Conservation (phyloP, 1,140 invertebrate species). For the Drosophila triauraria region DNA sequence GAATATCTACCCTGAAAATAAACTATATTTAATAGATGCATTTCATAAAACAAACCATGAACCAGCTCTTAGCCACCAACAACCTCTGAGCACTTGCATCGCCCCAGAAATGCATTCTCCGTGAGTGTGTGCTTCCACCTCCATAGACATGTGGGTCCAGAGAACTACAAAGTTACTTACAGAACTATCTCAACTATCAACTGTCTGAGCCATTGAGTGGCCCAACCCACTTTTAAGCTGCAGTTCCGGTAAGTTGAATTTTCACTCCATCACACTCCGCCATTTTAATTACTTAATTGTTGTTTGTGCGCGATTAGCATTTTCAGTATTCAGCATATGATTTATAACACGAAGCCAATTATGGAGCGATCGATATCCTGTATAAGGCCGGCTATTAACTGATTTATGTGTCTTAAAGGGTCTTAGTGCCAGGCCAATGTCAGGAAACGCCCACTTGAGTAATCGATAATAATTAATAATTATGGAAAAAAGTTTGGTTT, state of each 20-base stretch:
- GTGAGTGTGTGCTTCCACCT: slow-evolving; percentile 30
- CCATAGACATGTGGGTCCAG: slow-evolving; percentile 15
- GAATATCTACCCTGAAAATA: too few relatives aligned
- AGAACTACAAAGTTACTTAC: not conserved
- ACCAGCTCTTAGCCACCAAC: not conserved
- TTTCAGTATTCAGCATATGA: slow-evolving; percentile 39
- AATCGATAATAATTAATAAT: not conserved
- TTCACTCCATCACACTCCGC: slow-evolving; percentile 61
- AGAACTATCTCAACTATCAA: slow-evolving; percentile 10
- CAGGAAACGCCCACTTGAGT: slow-evolving; percentile 16
- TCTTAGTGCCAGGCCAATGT: slow-evolving; percentile 9
- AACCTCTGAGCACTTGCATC: slow-evolving; percentile 8
- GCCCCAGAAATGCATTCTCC: slow-evolving; percentile 34
- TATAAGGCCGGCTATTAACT: slow-evolving; percentile 41
- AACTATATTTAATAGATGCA: not conserved
- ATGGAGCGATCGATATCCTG: slow-evolving; percentile 67
- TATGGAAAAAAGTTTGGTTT: not conserved
- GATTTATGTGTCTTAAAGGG: slow-evolving; percentile 41
- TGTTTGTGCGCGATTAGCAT: slow-evolving; percentile 62
- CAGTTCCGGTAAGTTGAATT: slow-evolving; percentile 76
- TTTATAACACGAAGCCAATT: slow-evolving; percentile 42
- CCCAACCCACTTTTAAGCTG: slow-evolving; percentile 78
- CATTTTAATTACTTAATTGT: slow-evolving; percentile 78
- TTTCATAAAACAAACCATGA: not conserved
- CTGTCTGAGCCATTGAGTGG: slow-evolving; percentile 18